These are phyloP conservation scores for Rhegmatorhina hoffmannsi DNA, from an alignment of 2,113 vertebrate genomes.

Conservation along the genomic window DNA sequence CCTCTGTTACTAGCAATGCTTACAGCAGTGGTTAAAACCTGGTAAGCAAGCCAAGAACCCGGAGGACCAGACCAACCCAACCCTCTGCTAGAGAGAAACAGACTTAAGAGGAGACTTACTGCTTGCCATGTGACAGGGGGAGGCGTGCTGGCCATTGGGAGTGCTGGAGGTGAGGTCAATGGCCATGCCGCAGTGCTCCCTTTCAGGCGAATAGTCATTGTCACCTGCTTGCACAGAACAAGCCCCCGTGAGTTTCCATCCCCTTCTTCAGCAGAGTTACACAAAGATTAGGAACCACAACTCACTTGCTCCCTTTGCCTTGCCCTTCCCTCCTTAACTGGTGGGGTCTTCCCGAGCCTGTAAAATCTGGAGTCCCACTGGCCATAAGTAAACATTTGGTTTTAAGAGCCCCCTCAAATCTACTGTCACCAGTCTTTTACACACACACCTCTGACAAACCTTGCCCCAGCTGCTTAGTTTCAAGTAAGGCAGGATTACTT, in stretches of 20 bases:
- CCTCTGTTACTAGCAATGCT: conserved; percentile 42
- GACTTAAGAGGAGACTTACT: conserved; percentile 82
- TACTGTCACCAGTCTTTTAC: neutral
- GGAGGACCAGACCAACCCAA: conserved; percentile 50
- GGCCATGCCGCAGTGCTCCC: conserved; percentile 89
- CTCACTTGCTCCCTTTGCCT: fast-evolving
- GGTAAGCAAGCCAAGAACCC: conserved; percentile 16
- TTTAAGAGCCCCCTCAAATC: neutral
- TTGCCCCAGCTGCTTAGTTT: neutral
- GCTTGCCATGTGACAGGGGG: conserved; percentile 88
- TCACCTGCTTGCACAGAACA: conserved; percentile 87
- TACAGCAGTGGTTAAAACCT: conserved; percentile 8
- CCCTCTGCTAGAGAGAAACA: conserved; percentile 32
- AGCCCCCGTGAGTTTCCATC: conserved; percentile 36
- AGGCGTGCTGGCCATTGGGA: conserved; percentile 89
- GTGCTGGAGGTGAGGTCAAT: conserved; percentile 90
- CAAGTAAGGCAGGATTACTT: neutral
- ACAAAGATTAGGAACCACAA: neutral
- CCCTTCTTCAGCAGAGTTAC: neutral
- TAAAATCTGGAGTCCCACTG: neutral
- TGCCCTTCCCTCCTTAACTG: neutral
- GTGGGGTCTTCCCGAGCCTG: neutral
- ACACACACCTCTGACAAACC: neutral
- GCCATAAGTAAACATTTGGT: neutral
- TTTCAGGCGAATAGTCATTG: conserved; percentile 92